Evolutionary conservation across 2,797 vertebrate species (phyloP).

Genomic region (Octomys mimax): DNA sequence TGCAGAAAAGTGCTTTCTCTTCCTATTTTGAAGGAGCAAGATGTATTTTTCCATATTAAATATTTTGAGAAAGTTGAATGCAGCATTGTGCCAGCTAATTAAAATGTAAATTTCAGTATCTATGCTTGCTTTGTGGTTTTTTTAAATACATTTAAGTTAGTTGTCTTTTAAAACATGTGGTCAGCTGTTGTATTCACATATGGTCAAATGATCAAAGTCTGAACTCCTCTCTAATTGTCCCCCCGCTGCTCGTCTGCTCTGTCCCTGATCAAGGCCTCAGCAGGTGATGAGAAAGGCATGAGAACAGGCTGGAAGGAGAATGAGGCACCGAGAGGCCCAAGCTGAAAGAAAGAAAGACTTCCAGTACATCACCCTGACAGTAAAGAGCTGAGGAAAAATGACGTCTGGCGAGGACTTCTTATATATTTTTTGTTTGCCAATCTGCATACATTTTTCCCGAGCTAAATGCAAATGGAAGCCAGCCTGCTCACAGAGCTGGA

Average conservation of each 20-base stretch:
- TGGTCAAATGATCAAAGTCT: constrained; percentile 99
- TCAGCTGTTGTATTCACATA: constrained; percentile 99
- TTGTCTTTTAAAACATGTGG: constrained; percentile 99
- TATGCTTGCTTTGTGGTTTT: constrained; percentile 91
- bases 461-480: constrained; percentile 85
- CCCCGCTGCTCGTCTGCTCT: constrained; percentile 98
- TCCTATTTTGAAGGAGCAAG: constrained; percentile 84
- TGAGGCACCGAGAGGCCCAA: constrained; percentile 97
- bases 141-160: constrained; percentile 93
- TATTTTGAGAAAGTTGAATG: constrained; percentile 89
- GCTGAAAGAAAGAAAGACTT: constrained; percentile 99
- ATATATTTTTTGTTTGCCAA: constrained; percentile 89
- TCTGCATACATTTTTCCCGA: constrained; percentile 86
- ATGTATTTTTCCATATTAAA: constrained; percentile 88
- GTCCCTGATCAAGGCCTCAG: constrained; percentile 99
- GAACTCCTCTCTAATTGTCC: constrained; percentile 99
- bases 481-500: constrained; percentile 82
- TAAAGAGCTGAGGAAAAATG: constrained; percentile 97
- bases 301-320: constrained; percentile 98
- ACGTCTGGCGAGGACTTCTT: constrained; percentile 94
- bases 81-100: constrained; percentile 91
- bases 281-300: constrained; percentile 99
- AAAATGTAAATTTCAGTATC: constrained; percentile 94
- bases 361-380: constrained; percentile 99
- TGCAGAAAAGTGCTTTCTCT: constrained; percentile 79